These are phyloP conservation scores for Grantiella picta DNA, from an alignment of 2,113 vertebrate species.

Conservation along the genomic window DNA sequence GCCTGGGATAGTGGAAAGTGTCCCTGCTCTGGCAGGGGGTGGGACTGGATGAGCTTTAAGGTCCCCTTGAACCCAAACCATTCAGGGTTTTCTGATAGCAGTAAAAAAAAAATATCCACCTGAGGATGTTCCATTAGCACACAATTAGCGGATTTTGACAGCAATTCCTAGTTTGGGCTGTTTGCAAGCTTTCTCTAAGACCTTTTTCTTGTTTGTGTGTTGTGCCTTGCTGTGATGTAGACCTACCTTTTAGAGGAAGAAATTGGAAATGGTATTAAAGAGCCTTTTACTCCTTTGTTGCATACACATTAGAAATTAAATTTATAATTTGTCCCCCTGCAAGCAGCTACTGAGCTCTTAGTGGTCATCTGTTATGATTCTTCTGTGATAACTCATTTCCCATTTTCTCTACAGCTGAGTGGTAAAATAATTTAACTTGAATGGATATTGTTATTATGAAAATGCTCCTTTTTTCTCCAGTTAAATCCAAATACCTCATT, in stretches of 20 bases:
- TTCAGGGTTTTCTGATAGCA: background rate
- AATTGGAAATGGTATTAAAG: background rate
- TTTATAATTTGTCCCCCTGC: background rate
- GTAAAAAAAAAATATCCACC: background rate
- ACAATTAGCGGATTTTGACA: background rate
- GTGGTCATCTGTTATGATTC: background rate
- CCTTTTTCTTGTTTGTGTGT: background rate
- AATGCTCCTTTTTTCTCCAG: background rate
- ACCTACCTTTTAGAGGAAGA: background rate
- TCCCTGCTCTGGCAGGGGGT: background rate
- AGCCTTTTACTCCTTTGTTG: background rate
- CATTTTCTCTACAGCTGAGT: background rate
- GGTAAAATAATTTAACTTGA: background rate
- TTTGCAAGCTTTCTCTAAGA: background rate
- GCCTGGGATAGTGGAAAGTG: background rate
- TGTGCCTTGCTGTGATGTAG: background rate
- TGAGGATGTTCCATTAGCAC: background rate
- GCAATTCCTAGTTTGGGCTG: background rate
- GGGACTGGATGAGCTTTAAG: background rate
- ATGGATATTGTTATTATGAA: background rate
- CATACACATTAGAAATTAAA: background rate
- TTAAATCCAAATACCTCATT: background rate
- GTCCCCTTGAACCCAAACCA: background rate
- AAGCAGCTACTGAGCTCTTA: background rate
- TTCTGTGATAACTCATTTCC: background rate